Conservation (phyloP, 2,113 vertebrate species). For the Holacanthus passer region DNA sequence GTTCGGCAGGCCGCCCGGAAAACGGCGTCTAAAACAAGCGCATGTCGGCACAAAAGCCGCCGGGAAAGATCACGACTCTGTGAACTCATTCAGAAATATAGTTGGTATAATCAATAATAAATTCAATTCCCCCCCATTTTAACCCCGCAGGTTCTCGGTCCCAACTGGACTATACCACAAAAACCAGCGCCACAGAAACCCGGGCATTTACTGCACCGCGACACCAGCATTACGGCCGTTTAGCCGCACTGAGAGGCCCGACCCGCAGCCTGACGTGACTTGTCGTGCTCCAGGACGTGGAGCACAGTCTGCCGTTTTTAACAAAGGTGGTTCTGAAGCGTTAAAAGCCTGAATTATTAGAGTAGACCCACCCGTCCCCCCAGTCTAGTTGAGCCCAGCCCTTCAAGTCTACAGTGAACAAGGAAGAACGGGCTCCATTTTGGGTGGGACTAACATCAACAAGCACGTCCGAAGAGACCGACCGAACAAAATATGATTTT, state of each 20-base stretch:
- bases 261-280: conserved; percentile 37
- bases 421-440: conserved; percentile 90
- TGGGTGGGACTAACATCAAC: conserved; percentile 93
- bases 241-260: conserved; percentile 46
- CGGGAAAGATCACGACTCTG: not conserved
- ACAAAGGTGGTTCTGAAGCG: conserved; percentile 6
- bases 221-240: conserved; percentile 60
- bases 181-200: conserved; percentile 78
- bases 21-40: conserved; percentile 56
- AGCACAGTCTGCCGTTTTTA: not conserved
- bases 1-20: conserved; percentile 44
- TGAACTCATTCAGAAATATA: conserved; percentile 24
- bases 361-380: conserved; percentile 82
- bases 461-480: conserved; percentile 75
- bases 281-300: not conserved
- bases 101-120: conserved; percentile 63
- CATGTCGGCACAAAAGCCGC: conserved; percentile 7
- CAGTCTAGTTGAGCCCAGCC: conserved; percentile 84
- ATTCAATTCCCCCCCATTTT: conserved; percentile 78
- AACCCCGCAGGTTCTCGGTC: conserved; percentile 85
- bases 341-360: conserved; percentile 42
- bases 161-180: conserved; percentile 90
- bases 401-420: conserved; percentile 79
- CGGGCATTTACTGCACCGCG: conserved; percentile 73
- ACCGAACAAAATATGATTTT: conserved; percentile 56